Evolutionary conservation across 1,140 invertebrate species (phyloP), one percentile per base, ranked within the genome.

Genomic region (Scaptodrosophila lebanonensis): DNA sequence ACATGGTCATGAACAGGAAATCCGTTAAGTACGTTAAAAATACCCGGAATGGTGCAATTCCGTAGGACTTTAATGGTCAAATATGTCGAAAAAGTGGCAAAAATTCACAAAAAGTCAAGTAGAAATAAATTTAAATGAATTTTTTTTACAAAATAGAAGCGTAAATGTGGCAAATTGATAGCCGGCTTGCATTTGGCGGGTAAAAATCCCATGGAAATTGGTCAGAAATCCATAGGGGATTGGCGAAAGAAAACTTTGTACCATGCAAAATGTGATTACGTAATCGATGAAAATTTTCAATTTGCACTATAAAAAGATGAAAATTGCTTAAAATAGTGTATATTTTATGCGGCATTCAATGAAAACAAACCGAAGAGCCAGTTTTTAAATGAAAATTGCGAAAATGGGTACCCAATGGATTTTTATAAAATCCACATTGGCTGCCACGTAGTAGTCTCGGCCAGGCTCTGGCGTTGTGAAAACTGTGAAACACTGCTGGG

Each of bases 371-470:
- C 51, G 39, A 67, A 72, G 68, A 54, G 48, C 17, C 42, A 11
- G 52, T 90, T 89, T 92, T 91, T 87, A 88, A 89, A 88, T 83
- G 88, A 75, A 92, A 91, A 90, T 93, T 92, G 87, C 90, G 87
- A 92, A 93, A 93, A 93, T 90, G 92, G 92, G 92, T 92, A 90
- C 89, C 87, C 68, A 77, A 85, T 61, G 49, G 56, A 85, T 77
- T 88, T 87, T 87, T 57, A 66, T 88, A 92, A 89, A 88, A 88
- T 73, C 61, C 64, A 69, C 42, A 53, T 61, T 66, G 49, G 47
- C 16, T 52, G 75, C 72, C 59, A 64, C 60, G 58, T 67, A 27
- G 59, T 27, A 61, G 54, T 45, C 29, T 70, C 15, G 43, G 67
- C 64, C 59, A 83, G 32, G 15, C 7, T 15, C 50, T 39, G 16